Conservation (phyloP, 2,797 vertebrate species). For the Helarctos malayanus region DNA sequence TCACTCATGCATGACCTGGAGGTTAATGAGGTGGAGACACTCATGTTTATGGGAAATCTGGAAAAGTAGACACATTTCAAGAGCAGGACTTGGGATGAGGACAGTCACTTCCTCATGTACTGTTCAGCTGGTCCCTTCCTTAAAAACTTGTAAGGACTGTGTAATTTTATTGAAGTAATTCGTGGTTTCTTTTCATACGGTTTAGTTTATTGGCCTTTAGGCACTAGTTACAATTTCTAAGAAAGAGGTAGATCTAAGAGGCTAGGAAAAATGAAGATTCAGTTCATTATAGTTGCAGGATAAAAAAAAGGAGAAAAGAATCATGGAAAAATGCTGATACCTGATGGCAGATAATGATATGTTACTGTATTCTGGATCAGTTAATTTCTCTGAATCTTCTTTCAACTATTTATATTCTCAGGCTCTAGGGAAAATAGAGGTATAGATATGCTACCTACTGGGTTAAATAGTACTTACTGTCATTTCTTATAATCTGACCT, state of each 20-base stretch:
- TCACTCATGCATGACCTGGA: neutral
- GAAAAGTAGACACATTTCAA: neutral
- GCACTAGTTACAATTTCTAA: neutral
- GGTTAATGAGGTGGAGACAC: neutral
- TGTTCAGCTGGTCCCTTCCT: neutral
- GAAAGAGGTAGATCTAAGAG: neutral
- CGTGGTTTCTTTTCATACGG: neutral
- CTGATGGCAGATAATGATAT: slow-evolving; percentile 61
- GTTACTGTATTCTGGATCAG: slow-evolving; percentile 42
- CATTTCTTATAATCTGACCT: slow-evolving; percentile 75
- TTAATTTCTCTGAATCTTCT: slow-evolving; percentile 71
- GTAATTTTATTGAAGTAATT: neutral
- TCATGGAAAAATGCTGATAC: neutral
- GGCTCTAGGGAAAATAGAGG: slow-evolving; percentile 61
- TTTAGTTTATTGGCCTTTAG: neutral
- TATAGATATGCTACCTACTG: slow-evolving; percentile 61
- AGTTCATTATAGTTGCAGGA: neutral
- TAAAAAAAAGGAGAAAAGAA: neutral
- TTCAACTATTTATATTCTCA: slow-evolving; percentile 76
- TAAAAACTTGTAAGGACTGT: neutral
- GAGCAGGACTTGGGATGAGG: neutral
- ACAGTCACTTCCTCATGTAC: neutral
- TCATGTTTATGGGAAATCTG: neutral
- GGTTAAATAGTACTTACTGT: slow-evolving; percentile 71
- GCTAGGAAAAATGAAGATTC: neutral